Percentiles rank a stretch among this genome's conserved stretches.
Conservation (phyloP, 2,113 vertebrate genomes). For the Rhabdornis inornatus region DNA sequence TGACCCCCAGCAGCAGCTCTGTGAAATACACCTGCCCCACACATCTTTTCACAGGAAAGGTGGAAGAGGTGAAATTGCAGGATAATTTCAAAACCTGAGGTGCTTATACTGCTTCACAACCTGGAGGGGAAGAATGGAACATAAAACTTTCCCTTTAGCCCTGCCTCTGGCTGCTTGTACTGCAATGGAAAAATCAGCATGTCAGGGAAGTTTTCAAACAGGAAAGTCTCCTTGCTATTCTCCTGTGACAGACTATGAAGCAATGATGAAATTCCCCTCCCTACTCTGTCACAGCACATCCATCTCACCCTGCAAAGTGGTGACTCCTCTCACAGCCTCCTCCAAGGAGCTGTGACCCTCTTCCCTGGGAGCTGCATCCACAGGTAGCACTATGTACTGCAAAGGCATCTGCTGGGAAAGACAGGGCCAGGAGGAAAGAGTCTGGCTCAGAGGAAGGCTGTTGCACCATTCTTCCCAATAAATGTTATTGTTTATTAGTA, state of each 20-base stretch:
- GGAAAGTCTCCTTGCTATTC: neutral
- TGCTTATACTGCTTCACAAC: neutral
- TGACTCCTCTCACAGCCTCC: neutral
- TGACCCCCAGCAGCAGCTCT: neutral
- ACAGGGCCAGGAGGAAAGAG: neutral
- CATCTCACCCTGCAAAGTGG: neutral
- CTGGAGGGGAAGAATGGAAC: accelerated
- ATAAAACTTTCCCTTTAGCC: neutral
- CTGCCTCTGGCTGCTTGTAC: neutral
- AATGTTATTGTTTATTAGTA: neutral
- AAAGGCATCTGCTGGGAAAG: neutral
- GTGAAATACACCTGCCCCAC: neutral
- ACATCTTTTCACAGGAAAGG: neutral
- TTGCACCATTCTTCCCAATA: neutral
- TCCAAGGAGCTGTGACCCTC: neutral
- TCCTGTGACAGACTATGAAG: neutral
- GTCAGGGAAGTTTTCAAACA: neutral
- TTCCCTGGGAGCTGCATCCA: neutral
- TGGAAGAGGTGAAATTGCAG: neutral
- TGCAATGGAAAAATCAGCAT: neutral
- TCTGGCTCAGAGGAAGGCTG: neutral
- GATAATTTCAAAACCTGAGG: neutral
- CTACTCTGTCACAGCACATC: neutral
- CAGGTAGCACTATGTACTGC: neutral
- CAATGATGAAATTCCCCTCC: neutral